Evolutionary conservation across 2,888 invertebrate genomes (phyloP), one percentile per base, ranked within the genome.

Genomic region (Drosophila atroscutellata): DNA sequence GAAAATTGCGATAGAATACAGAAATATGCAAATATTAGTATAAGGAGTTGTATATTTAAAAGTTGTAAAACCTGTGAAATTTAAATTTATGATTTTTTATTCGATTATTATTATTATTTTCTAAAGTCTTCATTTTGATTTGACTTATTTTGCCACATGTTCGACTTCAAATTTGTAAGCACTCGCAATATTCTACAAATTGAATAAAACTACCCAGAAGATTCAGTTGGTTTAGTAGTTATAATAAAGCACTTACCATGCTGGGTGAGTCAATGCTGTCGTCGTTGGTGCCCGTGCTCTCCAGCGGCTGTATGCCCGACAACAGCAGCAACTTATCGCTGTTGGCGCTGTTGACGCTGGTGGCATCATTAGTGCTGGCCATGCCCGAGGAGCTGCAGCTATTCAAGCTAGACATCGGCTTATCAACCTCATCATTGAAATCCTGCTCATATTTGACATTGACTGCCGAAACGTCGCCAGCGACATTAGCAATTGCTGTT

Each of bases 191-290:
- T 0, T 20, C 6, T 3, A 45, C 42, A 20, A 20, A 20, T 24
- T 15, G 7, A 45, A 45, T 13, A 45, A 15, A 4, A 26, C 4
- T 15, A 15, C 8, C 7, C 4, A 24, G 15, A 24, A 24, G 2
- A 24, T 45, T 24, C 24, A 15, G 5, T 45, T 45, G 15, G 15
- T 8, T 20, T 24, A 2, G 24, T 4, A 4, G 8, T 8, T 24
- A 4, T 37, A 32, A 11, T 4, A 18, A 11, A n/a, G 0, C 24
- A 76, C 91, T 91, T 72, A 92, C 92, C 92, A 90, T 83, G 79
- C 88, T 86, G 68, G 90, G 82, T 37, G 91, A 91, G 68, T 89
- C 89, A 65, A 85, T 73, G 50, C 90, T 91, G 63, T 91, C 90
- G 5, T 24, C 24, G 8, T 83, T 84, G 42, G 75, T 57, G 56